Percentiles rank a stretch among this genome's conserved stretches.
phyloP scores from a whole-genome alignment of 1,140 invertebrate species.

The Phymorhynchus buccinoides region DNA sequence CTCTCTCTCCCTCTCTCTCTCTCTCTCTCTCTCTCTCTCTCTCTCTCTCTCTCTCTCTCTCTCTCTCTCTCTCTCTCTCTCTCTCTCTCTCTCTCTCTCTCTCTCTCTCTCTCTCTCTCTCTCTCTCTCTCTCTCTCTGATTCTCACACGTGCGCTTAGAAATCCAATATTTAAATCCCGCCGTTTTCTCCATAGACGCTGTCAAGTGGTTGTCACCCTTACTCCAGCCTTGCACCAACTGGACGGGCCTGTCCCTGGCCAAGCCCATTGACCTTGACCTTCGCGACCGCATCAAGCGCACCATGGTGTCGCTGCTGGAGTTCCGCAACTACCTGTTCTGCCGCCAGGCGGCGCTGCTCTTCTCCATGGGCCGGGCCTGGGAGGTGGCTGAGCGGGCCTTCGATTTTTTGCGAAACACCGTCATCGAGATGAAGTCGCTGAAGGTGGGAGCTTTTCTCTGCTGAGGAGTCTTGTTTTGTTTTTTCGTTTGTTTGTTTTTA shows the following conservation, averaged over 20 bases:
- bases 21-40: too few species aligned
- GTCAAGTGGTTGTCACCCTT: conserved; percentile 86
- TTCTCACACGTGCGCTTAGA: too few species aligned
- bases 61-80: too few species aligned
- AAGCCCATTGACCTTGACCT: conserved; percentile 80
- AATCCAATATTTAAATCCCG: too few species aligned
- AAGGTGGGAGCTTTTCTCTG: conserved; percentile 81
- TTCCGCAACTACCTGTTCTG: conserved; percentile 95
- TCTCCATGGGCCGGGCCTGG: conserved; percentile 84
- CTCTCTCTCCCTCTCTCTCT: too few species aligned
- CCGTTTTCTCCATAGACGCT: conserved; percentile 48
- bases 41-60: too few species aligned
- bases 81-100: too few species aligned
- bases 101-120: too few species aligned
- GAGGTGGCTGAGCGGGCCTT: conserved; percentile 89
- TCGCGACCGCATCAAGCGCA: conserved; percentile 81
- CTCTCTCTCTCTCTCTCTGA: too few species aligned
- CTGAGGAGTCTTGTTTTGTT: too few species aligned
- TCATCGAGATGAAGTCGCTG: conserved; percentile 84
- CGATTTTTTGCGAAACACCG: conserved; percentile 88
- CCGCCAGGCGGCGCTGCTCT: conserved; percentile 90
- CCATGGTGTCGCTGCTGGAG: conserved; percentile 85
- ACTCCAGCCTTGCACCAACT: conserved; percentile 83
- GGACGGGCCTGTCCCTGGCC: conserved; percentile 86
- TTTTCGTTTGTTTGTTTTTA: background rate